Conservation (phyloP, 2,888 invertebrate genomes). For the Cephalotes varians region DNA sequence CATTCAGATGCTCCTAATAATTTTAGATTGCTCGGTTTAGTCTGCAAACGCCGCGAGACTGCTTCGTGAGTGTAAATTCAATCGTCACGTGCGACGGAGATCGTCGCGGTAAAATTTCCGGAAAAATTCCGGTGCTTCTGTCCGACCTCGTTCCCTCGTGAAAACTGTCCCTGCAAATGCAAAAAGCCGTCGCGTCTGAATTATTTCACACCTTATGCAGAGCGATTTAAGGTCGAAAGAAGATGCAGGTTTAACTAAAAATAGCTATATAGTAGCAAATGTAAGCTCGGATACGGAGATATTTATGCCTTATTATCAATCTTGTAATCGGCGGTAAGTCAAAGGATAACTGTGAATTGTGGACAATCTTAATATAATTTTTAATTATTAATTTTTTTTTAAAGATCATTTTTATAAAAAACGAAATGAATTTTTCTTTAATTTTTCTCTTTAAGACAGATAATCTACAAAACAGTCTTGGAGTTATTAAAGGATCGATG, state of each 20-base stretch:
- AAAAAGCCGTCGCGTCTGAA: slow-evolving; percentile 35
- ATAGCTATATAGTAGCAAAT: not conserved
- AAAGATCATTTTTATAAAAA: not conserved
- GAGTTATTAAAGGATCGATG: slow-evolving; percentile 3
- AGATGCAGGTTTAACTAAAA: not conserved
- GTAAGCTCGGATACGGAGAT: not conserved
- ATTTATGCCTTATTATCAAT: not conserved
- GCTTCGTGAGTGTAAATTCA: slow-evolving; percentile 17
- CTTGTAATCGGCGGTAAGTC: not conserved
- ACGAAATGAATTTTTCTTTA: not conserved
- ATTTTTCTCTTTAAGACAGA: slow-evolving; percentile 13
- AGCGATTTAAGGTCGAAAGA: slow-evolving; percentile 30
- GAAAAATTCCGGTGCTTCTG: slow-evolving; percentile 28
- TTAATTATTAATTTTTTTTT: not conserved
- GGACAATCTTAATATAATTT: not conserved
- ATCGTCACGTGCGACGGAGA: slow-evolving; percentile 46
- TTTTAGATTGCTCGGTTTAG: slow-evolving; percentile 19
- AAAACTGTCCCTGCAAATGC: slow-evolving; percentile 5
- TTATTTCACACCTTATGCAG: slow-evolving; percentile 23
- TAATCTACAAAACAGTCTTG: slow-evolving; percentile 19
- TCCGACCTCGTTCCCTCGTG: slow-evolving; percentile 30
- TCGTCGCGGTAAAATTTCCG: slow-evolving; percentile 43
- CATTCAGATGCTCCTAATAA: slow-evolving; percentile 20
- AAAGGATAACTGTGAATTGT: not conserved
- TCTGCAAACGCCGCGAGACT: slow-evolving; percentile 6